These are phyloP conservation scores for Bombus balteatus DNA, from an alignment of 1,140 invertebrate genomes.

Conservation along the genomic window DNA sequence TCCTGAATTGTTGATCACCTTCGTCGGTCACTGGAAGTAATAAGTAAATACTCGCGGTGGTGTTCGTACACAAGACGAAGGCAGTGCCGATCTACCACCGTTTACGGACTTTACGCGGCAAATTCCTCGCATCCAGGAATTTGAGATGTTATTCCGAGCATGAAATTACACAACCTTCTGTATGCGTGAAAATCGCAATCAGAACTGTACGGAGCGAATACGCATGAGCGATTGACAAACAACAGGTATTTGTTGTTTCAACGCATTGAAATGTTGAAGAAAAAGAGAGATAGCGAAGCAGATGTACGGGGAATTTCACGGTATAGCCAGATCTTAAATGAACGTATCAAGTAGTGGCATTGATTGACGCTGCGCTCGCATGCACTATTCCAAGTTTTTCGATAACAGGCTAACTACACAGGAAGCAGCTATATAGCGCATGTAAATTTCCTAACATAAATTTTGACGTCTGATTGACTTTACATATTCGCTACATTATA, in stretches of 20 bases:
- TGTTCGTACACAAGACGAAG: neutral
- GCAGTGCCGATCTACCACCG: neutral
- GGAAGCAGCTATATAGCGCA: too few species aligned
- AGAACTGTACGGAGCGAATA: neutral
- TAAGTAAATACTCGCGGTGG: neutral
- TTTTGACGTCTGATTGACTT: neutral
- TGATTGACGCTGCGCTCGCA: neutral
- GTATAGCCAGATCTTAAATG: neutral
- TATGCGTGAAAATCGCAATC: neutral
- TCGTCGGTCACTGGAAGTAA: neutral
- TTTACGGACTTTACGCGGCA: neutral
- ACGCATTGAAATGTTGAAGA: neutral
- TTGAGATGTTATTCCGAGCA: neutral
- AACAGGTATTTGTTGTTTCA: neutral
- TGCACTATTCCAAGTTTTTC: neutral
- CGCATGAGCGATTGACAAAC: neutral
- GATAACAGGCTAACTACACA: neutral
- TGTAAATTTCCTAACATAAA: neutral
- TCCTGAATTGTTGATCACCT: neutral
- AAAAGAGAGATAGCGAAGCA: neutral
- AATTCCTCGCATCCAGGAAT: neutral
- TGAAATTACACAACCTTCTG: neutral
- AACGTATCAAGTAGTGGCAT: neutral
- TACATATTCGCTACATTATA: neutral
- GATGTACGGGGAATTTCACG: neutral